Evolutionary conservation across 2,113 vertebrate genomes (phyloP).

Genomic region (Sciurus niger): DNA sequence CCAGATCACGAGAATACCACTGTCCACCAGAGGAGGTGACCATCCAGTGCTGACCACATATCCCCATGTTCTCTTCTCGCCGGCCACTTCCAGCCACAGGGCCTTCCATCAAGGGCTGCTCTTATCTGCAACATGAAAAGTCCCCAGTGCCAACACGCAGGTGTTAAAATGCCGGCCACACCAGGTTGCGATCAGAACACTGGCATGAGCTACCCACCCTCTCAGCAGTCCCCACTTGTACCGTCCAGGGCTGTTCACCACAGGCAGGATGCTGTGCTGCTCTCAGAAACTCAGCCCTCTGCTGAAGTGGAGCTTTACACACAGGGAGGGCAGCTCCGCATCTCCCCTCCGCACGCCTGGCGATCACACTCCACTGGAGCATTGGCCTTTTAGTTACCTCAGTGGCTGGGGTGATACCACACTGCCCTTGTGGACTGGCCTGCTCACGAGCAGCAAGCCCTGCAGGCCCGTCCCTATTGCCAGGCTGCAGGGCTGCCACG

Average conservation of each 20-base stretch:
- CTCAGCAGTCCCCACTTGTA: too few species aligned
- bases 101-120: not conserved
- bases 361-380: not conserved
- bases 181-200: not conserved
- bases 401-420: not conserved
- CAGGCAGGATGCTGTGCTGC: not conserved
- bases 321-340: not conserved
- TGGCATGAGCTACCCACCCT: too few species aligned
- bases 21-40: not conserved
- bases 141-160: not conserved
- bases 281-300: not conserved
- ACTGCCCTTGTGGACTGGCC: not conserved
- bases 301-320: not conserved
- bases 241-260: not conserved
- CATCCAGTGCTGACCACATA: not conserved
- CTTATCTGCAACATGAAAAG: not conserved
- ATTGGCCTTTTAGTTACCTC: too few species aligned
- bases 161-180: not conserved
- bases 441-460: not conserved
- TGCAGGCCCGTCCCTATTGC: not conserved
- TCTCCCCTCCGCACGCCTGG: not conserved
- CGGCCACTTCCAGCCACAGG: not conserved
- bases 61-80: not conserved
- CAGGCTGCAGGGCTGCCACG: not conserved
- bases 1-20: not conserved